These are phyloP conservation scores for Uropsilus gracilis DNA, from an alignment of 2,113 vertebrate genomes.

Conservation along the genomic window DNA sequence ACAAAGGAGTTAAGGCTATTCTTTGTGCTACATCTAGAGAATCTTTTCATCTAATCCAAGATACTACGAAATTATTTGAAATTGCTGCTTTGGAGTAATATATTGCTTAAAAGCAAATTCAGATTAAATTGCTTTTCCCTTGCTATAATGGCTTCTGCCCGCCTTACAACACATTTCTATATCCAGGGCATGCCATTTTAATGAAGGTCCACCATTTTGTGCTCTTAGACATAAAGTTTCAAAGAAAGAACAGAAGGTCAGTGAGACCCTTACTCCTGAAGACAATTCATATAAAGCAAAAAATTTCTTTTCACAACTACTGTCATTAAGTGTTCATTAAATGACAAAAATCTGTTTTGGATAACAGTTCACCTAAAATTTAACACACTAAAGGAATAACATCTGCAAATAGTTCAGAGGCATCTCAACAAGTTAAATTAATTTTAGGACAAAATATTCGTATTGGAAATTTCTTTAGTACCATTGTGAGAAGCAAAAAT, in stretches of 20 bases:
- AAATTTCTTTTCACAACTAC: neutral
- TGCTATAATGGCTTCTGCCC: neutral
- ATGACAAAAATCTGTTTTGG: neutral
- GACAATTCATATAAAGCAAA: conserved; percentile 5
- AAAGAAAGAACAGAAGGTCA: neutral
- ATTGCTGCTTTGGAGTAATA: neutral
- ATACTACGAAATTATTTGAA: neutral
- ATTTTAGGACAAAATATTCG: neutral
- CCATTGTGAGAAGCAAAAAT: neutral
- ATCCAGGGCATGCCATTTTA: neutral
- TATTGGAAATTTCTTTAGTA: neutral
- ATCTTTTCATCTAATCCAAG: neutral
- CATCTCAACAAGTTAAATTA: neutral
- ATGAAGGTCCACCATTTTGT: neutral
- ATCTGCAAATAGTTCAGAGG: neutral
- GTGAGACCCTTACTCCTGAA: neutral
- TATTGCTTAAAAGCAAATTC: neutral
- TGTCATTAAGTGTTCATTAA: neutral
- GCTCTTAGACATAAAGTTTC: neutral
- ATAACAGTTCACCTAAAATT: neutral
- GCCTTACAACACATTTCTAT: neutral
- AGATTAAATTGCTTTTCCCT: neutral
- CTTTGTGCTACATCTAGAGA: neutral
- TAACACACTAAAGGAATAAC: neutral
- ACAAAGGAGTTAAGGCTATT: neutral